These are phyloP conservation scores for Ceratina calcarata DNA, from an alignment of 1,140 invertebrate species.

Conservation along the genomic window DNA sequence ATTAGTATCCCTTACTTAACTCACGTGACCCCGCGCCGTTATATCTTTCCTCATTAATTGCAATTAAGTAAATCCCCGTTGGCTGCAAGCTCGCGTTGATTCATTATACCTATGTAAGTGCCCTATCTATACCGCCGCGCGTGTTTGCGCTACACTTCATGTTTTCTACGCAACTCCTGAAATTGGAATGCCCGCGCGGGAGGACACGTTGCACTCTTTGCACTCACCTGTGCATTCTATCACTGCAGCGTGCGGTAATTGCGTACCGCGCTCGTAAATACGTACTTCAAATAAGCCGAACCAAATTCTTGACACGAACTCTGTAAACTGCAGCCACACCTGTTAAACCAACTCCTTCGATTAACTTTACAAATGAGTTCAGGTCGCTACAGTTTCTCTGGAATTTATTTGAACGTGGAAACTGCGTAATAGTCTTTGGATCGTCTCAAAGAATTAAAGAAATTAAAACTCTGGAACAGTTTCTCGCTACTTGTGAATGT, in stretches of 20 bases:
- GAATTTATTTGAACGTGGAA: conserved; percentile 4
- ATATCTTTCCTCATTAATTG: conserved; percentile 80
- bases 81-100: conserved; percentile 60
- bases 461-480: too few species aligned
- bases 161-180: conserved; percentile 23
- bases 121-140: conserved; percentile 11
- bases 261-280: background rate
- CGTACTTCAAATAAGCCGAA: background rate
- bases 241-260: conserved; percentile 9
- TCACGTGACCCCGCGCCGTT: conserved; percentile 71
- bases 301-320: background rate
- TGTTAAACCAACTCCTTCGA: background rate
- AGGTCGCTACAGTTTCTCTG: background rate
- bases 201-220: background rate
- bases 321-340: background rate
- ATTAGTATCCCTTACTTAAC: conserved; percentile 78
- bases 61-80: conserved; percentile 78
- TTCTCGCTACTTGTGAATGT: too few species aligned
- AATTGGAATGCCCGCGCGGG: background rate
- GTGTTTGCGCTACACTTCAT: conserved; percentile 51
- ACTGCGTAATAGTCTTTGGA: background rate
- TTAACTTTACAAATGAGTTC: background rate
- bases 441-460: too few species aligned
- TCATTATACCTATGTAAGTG: conserved; percentile 67
- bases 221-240: background rate